Base-by-base conservation (phyloP, 2,113 vertebrate species). In the Prionailurus bengalensis region DNA sequence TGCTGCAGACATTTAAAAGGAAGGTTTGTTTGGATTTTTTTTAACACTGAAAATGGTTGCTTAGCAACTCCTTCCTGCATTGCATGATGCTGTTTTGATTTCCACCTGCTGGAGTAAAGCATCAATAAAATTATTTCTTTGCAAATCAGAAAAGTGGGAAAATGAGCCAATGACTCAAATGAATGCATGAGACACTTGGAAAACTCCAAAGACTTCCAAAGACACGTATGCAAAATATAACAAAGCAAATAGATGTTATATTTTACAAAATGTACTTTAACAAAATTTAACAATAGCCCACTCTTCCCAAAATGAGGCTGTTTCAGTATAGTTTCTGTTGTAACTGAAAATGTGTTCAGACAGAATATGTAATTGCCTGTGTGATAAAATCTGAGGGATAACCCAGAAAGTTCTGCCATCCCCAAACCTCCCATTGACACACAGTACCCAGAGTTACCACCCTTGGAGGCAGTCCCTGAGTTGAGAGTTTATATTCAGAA, bases 71-170 rank as follows among this genome's bases (percentile, higher is more conserved):
- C 87, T 95, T 96, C 96, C 95, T 61, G 0, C 85, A 48, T 61
- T 83, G 25, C 93, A 97, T 95, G 97, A 95, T 61, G 94, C 96
- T 95, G 95, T 23, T 63, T 96, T 89, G 96, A 98, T 97, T 96
- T 97, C 97, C 96, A 98, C 98, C 98, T 98, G 95, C 84, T 97
- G 86, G 92, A 97, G 97, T 97, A 97, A 98, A 98, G 98, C 91
- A 97, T 97, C 98, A 98, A 98, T 96, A 97, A 96, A 98, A 98
- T 96, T 81, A 97, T 95, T 93, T 94, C 94, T 98, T 97, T 89
- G 86, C 84, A 97, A 96, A 96, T 93, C 95, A 95, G 83, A 97
- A 94, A 96, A 96, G 61, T 53, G 0, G 73, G 66, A 63, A 95
- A 58, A 89, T 68, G 74, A 97, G 94, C 95, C 76, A 92, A 66